Evolutionary conservation across 2,113 vertebrate species (phyloP).

Genomic region (Arizona elegans): DNA sequence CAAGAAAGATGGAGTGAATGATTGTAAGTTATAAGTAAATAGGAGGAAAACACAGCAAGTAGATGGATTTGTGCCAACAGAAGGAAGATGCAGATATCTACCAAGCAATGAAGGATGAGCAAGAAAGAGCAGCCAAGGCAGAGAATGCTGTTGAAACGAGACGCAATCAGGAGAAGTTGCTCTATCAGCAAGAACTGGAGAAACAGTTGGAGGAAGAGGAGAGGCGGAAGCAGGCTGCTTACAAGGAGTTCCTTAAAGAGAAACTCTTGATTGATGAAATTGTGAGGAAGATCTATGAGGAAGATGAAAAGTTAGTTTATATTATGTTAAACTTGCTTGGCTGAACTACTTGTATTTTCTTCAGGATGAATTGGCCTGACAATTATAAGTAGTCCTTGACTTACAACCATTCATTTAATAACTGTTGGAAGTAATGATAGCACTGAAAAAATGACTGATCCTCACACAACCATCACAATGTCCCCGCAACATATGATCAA

Average conservation of each 20-base stretch:
- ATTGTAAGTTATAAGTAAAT: not conserved
- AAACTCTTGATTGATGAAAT: constrained; percentile 92
- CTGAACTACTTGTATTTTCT: not conserved
- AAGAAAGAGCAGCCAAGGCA: constrained; percentile 63
- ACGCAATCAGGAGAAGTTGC: constrained; percentile 67
- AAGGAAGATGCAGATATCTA: constrained; percentile 76
- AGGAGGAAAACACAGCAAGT: not conserved
- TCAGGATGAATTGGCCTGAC: not conserved
- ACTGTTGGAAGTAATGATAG: not conserved
- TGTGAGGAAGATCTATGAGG: constrained; percentile 87
- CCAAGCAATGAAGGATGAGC: constrained; percentile 75
- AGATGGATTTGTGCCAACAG: constrained; percentile 58
- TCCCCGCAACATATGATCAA: not conserved
- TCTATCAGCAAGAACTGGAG: constrained; percentile 80
- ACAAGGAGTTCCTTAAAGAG: constrained; percentile 87
- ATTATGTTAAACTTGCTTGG: not conserved
- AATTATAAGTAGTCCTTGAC: not conserved
- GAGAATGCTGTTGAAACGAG: constrained; percentile 68
- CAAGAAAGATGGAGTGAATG: not conserved
- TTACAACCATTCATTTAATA: not conserved
- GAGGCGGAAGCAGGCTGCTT: constrained; percentile 77
- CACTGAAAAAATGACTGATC: not conserved
- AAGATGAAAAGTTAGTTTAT: constrained; percentile 82
- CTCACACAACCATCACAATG: not conserved
- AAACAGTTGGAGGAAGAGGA: constrained; percentile 86